These are phyloP conservation scores for Magallana angulata DNA, from an alignment of 1,140 invertebrate species.

Conservation along the genomic window DNA sequence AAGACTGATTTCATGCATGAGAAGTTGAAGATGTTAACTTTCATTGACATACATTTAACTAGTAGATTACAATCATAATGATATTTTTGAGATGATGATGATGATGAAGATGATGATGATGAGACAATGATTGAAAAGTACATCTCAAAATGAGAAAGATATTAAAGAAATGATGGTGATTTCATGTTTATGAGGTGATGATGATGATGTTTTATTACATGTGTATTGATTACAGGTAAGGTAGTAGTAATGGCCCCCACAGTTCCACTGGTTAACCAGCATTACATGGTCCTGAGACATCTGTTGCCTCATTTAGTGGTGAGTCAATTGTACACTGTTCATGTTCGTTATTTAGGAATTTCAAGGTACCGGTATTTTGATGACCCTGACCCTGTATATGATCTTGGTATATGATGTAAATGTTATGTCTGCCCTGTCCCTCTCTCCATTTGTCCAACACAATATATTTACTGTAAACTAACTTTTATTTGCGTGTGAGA, in stretches of 20 bases:
- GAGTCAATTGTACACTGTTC: neutral
- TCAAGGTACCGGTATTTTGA: too few species aligned
- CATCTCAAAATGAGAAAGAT: too few species aligned
- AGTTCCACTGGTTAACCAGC: constrained; percentile 6
- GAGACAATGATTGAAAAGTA: too few species aligned
- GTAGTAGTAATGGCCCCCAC: constrained; percentile 15
- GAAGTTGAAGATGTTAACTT: neutral
- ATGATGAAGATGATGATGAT: neutral
- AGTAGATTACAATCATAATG: neutral
- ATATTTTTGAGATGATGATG: neutral
- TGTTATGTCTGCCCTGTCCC: too few species aligned
- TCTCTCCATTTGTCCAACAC: too few species aligned
- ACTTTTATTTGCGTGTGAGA: too few species aligned
- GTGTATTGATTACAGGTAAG: neutral
- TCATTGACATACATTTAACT: neutral
- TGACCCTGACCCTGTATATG: too few species aligned
- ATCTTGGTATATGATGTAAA: too few species aligned
- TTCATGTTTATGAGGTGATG: neutral
- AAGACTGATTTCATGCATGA: too few species aligned
- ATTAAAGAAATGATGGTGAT: too few species aligned
- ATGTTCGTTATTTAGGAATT: too few species aligned
- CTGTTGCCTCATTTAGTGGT: constrained; percentile 23
- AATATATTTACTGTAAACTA: too few species aligned
- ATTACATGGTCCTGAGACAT: neutral
- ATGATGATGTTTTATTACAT: neutral